Evolutionary conservation across 2,888 invertebrate species (phyloP), one percentile per base, ranked within the genome.

Genomic region (Volucella inanis): DNA sequence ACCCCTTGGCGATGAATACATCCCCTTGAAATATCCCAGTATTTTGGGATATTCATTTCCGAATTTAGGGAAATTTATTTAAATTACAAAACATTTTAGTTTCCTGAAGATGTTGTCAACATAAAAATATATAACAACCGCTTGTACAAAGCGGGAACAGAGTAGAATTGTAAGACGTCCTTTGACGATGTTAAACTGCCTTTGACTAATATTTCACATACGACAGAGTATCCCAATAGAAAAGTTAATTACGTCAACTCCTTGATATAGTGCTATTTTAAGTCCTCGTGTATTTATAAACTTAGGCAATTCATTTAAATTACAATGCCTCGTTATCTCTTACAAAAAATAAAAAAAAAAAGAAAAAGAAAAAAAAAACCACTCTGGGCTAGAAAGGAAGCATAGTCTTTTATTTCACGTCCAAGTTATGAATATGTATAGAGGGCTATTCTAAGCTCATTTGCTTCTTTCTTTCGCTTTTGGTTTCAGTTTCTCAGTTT

Each of bases 381-480:
- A 50, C 62, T 38, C 31, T 57, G 67, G 22, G 15, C 43, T 57
- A 50, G 15, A 55, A 43, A 39, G 65, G 12, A 65, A 65, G 68
- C 39, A 47, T 78, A 83, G 74, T 62, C 83, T 68, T 78, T 79
- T 79, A 84, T 71, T 75, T 72, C 74, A 62, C 72, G 78, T 62
- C 72, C 68, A 68, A 78, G 72, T 72, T 78, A 78, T 83, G 78
- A 83, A 83, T 83, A 83, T 78, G 78, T 64, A 83, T 65, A 57
- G 47, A 38, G 54, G 75, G 59, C 79, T 64, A 65, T 84, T 65
- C 64, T 47, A 55, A 47, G 52, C 8, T 65, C 54, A 62, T 67
- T 68, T 61, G 54, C 41, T 15, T 11, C 4, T 22, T 50, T 68
- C 50, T 61, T 54, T 31, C 31, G 31, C 31, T 6, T 15, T 61